Conservation (phyloP, 2,797 vertebrate genomes). For the Cephalopachus bancanus region DNA sequence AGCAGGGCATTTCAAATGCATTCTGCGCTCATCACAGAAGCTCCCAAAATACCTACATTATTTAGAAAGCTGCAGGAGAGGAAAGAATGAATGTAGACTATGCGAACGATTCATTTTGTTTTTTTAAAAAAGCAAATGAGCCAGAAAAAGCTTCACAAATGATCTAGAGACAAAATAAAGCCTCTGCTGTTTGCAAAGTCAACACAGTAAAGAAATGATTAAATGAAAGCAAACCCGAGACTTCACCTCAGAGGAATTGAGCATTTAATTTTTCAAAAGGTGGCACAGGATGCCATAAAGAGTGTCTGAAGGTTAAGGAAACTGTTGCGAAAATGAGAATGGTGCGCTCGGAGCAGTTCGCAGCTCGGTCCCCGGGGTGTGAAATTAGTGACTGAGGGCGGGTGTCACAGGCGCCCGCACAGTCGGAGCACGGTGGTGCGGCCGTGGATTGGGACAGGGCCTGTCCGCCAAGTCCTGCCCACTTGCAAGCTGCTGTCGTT, state of each 20-base stretch:
- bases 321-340: conserved; percentile 82
- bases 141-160: conserved; percentile 44
- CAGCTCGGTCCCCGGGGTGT: conserved; percentile 54
- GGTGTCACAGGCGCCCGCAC: conserved; percentile 85
- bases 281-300: conserved; percentile 27
- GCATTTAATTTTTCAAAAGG: conserved; percentile 74
- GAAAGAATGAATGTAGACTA: background rate
- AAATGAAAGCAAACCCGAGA: conserved; percentile 13
- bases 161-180: conserved; percentile 46
- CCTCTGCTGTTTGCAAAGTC: conserved; percentile 51
- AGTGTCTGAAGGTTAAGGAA: conserved; percentile 76
- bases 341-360: conserved; percentile 63
- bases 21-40: background rate
- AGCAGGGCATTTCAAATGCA: conserved; percentile 48
- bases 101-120: background rate
- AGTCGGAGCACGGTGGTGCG: conserved; percentile 49
- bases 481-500: conserved; percentile 80
- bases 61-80: conserved; percentile 44
- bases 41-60: conserved; percentile 17
- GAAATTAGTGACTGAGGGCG: conserved; percentile 85
- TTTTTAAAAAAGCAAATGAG: background rate
- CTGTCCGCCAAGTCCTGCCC: conserved; percentile 81
- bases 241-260: conserved; percentile 65
- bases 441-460: conserved; percentile 70
- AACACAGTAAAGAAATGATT: conserved; percentile 61